Conservation (phyloP, 2,888 invertebrate species). For the Hartigia nigra region DNA sequence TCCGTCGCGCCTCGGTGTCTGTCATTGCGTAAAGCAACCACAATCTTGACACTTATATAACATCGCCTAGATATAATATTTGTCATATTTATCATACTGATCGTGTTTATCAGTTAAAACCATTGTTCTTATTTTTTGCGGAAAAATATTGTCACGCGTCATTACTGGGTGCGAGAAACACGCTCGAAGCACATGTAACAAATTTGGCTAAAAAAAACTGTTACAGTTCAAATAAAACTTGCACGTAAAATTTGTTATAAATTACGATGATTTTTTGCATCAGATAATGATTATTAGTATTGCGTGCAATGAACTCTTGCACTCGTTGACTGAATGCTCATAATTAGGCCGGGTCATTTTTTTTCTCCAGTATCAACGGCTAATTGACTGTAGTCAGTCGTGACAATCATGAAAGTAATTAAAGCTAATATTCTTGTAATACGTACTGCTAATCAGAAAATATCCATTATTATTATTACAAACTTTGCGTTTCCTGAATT, state of each 20-base stretch:
- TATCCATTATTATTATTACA: not conserved
- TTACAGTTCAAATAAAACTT: not conserved
- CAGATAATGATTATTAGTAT: not conserved
- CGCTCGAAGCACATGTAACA: not conserved
- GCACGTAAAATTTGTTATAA: no score
- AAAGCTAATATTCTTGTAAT: not conserved
- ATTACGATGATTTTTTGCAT: no score
- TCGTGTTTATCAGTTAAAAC: not conserved
- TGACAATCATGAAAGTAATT: not conserved
- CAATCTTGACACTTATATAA: not conserved
- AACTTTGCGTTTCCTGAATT: not conserved
- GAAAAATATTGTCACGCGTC: not conserved
- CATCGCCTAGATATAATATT: not conserved
- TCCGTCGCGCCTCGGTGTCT: not conserved
- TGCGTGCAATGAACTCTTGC: not conserved
- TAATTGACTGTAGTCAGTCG: not conserved
- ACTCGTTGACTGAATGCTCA: not conserved
- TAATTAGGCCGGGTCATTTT: not conserved
- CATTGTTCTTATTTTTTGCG: not conserved
- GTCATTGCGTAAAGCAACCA: not conserved
- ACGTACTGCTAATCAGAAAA: not conserved
- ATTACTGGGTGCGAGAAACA: not conserved
- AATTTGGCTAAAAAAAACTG: not conserved
- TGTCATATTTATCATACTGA: not conserved
- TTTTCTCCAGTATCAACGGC: not conserved